Conservation (phyloP, 2,797 vertebrate genomes). For the Ctenopoma multispine region DNA sequence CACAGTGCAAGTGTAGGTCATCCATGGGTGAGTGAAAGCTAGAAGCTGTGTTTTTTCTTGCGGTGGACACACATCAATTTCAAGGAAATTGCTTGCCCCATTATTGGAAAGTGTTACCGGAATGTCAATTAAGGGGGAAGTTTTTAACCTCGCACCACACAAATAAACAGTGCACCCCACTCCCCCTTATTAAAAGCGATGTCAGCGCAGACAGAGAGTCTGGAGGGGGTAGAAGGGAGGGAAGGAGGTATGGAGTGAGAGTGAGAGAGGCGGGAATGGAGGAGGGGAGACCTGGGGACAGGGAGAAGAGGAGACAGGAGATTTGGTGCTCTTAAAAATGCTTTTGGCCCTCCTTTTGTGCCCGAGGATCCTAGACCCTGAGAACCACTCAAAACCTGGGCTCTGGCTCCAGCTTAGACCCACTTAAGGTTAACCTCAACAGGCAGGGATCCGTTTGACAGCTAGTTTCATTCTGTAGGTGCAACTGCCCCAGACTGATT, state of each 20-base stretch:
- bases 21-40: slow-evolving; percentile 80
- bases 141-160: slow-evolving; percentile 83
- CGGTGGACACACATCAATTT: slow-evolving; percentile 83
- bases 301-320: slow-evolving; percentile 68
- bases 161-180: slow-evolving; percentile 80
- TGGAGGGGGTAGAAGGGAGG: slow-evolving; percentile 69
- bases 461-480: slow-evolving; percentile 63
- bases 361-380: slow-evolving; percentile 68
- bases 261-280: slow-evolving; percentile 44
- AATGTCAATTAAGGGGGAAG: slow-evolving; percentile 86
- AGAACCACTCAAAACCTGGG: slow-evolving; percentile 65
- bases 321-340: slow-evolving; percentile 71
- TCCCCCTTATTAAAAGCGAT: slow-evolving; percentile 81
- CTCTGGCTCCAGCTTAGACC: slow-evolving; percentile 61
- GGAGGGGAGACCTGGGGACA: slow-evolving; percentile 61
- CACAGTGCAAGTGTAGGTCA: slow-evolving; percentile 70
- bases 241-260: slow-evolving; percentile 46
- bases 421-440: slow-evolving; percentile 72
- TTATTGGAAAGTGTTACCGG: slow-evolving; percentile 86
- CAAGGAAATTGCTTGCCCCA: slow-evolving; percentile 83
- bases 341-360: slow-evolving; percentile 73
- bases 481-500: slow-evolving; percentile 54
- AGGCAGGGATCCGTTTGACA: slow-evolving; percentile 67
- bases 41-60: slow-evolving; percentile 80
- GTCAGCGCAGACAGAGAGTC: slow-evolving; percentile 83